phyloP scores from a whole-genome alignment of 2,113 vertebrate species.

The Mionectes macconnelli region DNA sequence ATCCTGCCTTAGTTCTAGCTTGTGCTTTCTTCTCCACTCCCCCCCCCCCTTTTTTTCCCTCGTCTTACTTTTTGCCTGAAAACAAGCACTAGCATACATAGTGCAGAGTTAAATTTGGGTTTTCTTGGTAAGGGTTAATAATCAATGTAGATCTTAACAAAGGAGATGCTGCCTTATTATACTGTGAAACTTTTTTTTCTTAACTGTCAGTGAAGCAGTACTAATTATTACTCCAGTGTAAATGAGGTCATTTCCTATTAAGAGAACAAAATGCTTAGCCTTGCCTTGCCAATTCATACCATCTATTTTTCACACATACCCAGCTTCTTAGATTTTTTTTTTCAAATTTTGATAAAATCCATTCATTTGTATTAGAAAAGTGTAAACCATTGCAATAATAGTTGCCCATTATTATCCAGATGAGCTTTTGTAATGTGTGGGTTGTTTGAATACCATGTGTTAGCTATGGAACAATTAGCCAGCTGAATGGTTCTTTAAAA shows the following conservation, averaged over 20 bases:
- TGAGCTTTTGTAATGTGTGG: constrained; percentile 88
- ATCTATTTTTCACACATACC: constrained; percentile 87
- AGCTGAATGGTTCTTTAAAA: constrained; percentile 89
- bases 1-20: background rate
- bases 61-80: background rate
- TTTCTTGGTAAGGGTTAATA: constrained; percentile 81
- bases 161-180: constrained; percentile 90
- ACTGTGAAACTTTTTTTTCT: constrained; percentile 86
- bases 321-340: constrained; percentile 82
- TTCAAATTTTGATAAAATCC: constrained; percentile 84
- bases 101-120: constrained; percentile 40
- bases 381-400: constrained; percentile 85
- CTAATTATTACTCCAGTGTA: constrained; percentile 90
- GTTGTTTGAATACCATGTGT: constrained; percentile 87
- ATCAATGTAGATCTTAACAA: constrained; percentile 82
- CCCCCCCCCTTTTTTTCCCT: too few relatives aligned
- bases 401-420: constrained; percentile 86
- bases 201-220: constrained; percentile 88
- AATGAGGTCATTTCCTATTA: constrained; percentile 90
- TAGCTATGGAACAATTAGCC: constrained; percentile 87
- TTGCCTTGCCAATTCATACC: constrained; percentile 87
- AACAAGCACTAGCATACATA: background rate
- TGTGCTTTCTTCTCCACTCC: background rate
- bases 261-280: constrained; percentile 86
- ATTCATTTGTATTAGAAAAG: constrained; percentile 90